A percentile compares a stretch with the other conserved stretches of the same genome.
These are phyloP conservation scores for Mirounga angustirostris DNA, from an alignment of 2,113 vertebrate genomes.

Conservation along the genomic window DNA sequence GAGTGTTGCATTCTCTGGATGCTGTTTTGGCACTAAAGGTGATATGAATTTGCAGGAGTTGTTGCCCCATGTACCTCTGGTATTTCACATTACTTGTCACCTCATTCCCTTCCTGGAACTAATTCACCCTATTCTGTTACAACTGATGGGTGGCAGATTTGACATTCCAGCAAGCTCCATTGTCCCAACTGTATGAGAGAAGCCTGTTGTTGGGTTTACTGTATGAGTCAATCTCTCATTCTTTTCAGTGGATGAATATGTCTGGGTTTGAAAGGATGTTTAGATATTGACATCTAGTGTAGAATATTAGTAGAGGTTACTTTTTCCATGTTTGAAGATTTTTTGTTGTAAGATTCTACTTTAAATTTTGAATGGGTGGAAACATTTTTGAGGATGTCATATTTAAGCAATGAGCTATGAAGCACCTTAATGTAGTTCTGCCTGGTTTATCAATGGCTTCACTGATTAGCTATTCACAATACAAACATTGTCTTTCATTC, in stretches of 20 bases:
- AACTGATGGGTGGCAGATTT: neutral
- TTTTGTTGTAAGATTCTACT: slow-evolving; percentile 75
- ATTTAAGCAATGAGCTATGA: slow-evolving; percentile 55
- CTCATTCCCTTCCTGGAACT: neutral
- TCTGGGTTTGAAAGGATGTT: neutral
- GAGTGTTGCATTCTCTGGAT: neutral
- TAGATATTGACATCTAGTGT: neutral
- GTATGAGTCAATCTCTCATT: neutral
- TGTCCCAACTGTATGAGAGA: neutral
- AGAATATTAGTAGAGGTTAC: slow-evolving; percentile 62
- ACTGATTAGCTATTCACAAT: slow-evolving; percentile 78
- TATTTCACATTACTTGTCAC: neutral
- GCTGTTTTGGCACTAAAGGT: slow-evolving; percentile 18
- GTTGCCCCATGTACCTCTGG: neutral
- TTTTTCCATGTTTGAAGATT: slow-evolving; percentile 67
- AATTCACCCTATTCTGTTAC: neutral
- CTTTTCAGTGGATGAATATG: neutral
- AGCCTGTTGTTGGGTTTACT: neutral
- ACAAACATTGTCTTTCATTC: slow-evolving; percentile 68
- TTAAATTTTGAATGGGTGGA: slow-evolving; percentile 79
- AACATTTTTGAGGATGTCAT: slow-evolving; percentile 58
- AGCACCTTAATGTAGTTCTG: slow-evolving; percentile 67
- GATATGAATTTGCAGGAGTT: neutral
- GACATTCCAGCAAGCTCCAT: neutral
- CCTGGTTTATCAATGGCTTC: slow-evolving; percentile 63